Evolutionary conservation across 2,888 invertebrate genomes (phyloP).

Genomic region (Electrophaes corylata): DNA sequence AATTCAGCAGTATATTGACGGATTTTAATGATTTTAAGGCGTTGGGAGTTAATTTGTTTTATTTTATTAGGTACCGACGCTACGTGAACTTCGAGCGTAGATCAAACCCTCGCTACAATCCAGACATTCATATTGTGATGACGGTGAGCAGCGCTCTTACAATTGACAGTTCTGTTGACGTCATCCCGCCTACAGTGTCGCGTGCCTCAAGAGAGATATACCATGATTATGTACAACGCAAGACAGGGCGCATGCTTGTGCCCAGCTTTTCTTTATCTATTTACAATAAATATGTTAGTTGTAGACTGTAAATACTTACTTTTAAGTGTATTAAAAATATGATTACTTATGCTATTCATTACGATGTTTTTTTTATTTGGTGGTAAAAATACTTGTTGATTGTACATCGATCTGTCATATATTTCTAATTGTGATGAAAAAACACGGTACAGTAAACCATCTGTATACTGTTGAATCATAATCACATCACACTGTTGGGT

Average conservation of each 20-base stretch:
- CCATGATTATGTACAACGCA: constrained; percentile 86
- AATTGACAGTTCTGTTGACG: constrained; percentile 85
- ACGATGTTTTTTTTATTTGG: too few species aligned
- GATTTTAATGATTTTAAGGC: too few species aligned
- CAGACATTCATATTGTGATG: constrained; percentile 80
- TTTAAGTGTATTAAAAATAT: too few species aligned
- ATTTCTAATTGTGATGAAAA: too few species aligned
- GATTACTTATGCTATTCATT: too few species aligned
- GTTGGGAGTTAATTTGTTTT: background rate
- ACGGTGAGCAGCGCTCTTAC: constrained; percentile 87
- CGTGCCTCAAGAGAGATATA: constrained; percentile 87
- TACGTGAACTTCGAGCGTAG: constrained; percentile 87
- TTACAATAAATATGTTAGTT: constrained; percentile 70
- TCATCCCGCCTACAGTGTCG: constrained; percentile 87
- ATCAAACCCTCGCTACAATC: constrained; percentile 80
- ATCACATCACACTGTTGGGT: too few species aligned
- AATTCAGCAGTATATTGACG: too few species aligned
- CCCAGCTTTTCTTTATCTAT: constrained; percentile 52
- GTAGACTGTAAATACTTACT: constrained; percentile 41
- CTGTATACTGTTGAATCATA: too few species aligned
- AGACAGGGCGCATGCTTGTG: constrained; percentile 78
- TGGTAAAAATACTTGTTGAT: too few species aligned
- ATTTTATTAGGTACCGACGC: constrained; percentile 70
- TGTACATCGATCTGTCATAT: too few species aligned
- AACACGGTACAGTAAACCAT: too few species aligned